Conservation (phyloP, 2,888 invertebrate genomes). For the Xylota sylvarum region DNA sequence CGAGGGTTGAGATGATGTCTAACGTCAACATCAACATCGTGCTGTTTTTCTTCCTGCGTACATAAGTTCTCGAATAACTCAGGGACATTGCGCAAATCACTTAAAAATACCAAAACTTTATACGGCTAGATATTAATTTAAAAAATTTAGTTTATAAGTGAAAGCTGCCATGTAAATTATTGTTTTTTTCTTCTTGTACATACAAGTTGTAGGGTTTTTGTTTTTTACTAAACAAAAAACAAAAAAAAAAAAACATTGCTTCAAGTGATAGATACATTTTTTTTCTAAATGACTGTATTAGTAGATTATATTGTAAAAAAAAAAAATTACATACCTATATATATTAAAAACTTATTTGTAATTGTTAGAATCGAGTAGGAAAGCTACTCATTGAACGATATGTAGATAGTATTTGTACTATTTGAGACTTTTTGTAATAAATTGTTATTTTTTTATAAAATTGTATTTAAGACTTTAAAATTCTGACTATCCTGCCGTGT, state of each 20-base stretch:
- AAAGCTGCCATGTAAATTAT: conserved; percentile 74
- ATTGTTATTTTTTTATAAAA: conserved; percentile 52
- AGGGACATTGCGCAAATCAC: conserved; percentile 50
- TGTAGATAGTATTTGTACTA: conserved; percentile 4
- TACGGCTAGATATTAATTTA: conserved; percentile 42
- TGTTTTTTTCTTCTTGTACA: conserved; percentile 19
- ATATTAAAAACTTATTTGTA: background rate
- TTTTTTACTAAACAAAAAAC: conserved; percentile 10
- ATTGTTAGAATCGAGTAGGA: conserved; percentile 7
- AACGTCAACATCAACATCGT: conserved; percentile 9
- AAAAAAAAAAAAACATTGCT: conserved; percentile 10
- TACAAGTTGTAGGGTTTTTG: conserved; percentile 29
- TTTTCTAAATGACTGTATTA: conserved; percentile 49
- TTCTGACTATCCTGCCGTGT: no score
- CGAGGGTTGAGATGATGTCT: conserved; percentile 32
- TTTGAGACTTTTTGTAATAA: conserved; percentile 36
- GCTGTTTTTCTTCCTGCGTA: conserved; percentile 24
- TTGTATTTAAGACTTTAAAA: background rate
- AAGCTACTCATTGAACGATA: conserved; percentile 10
- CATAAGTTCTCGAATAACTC: conserved; percentile 32
- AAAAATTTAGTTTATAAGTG: conserved; percentile 46
- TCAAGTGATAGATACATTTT: conserved; percentile 57
- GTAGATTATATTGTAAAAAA: conserved; percentile 26
- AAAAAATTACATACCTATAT: no score
- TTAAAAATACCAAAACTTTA: conserved; percentile 71